Base-by-base conservation (phyloP, 2,113 vertebrate genomes). In the Pelvicachromis taeniatus region DNA sequence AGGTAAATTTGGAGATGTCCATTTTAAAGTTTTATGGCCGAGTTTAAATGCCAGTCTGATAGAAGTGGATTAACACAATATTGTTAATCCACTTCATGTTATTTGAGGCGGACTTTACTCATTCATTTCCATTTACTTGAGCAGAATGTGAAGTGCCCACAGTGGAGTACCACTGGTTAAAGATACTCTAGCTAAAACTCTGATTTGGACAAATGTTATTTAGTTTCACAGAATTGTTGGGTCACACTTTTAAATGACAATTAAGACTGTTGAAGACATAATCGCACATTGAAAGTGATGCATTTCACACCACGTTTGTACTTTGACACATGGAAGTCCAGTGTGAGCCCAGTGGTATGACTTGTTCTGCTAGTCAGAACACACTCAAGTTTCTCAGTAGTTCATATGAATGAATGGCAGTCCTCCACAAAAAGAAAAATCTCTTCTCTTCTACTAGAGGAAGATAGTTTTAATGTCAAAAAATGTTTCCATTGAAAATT, bases 291-390 rank as follows among this genome's bases (percentile, higher is more conserved):
- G 13, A 87, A 87, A 85, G 91, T 84, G 94, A 48, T 85, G 65
- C 81, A 75, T 90, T 88, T 92, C 87, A 88, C 89, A 86, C 83
- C 68, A 38, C 3, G 54, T 61, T 85, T 85, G 86, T 79, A 80
- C 73, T 87, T 53, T 83, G 81, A 87, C 89, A 83, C 86, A 33
- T 83, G 9, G 29, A 73, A 68, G 65, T 92, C 77, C 56, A 78
- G 53, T 10, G 3, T 80, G 70, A 87, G 59, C 63, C 33, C 16
- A 68, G 48, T 58, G 26, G 4, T 21, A 53, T 82, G 45, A 53
- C 54, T 53, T 73, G n/a, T n/a, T 78, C 23, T 78, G 77, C 55
- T 3, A 4, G 19, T 26, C 38, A 29, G 56, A 82, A 42, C 6
- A 42, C 17, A 31, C 29, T 52, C 42, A 52, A 19, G 40, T 52